A percentile compares a stretch with the other conserved stretches of the same genome.
phyloP scores from a whole-genome alignment of 2,888 invertebrate genomes.

The Metallyticus violacea region DNA sequence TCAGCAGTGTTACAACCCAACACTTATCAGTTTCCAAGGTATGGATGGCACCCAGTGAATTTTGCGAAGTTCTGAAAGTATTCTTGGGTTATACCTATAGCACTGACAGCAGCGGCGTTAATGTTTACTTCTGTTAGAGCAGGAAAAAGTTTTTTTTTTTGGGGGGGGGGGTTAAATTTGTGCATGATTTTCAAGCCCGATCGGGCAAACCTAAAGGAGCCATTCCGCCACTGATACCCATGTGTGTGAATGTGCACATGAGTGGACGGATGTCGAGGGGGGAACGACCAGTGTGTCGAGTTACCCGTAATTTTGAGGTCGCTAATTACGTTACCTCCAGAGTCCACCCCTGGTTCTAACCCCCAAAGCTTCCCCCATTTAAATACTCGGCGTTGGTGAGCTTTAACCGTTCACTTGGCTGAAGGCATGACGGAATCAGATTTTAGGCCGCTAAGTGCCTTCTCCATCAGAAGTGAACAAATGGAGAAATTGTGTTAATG shows the following conservation, averaged over 20 bases:
- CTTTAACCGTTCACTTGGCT: not conserved
- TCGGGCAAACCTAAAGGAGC: too few relatives aligned
- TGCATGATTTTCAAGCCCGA: too few relatives aligned
- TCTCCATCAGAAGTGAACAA: not conserved
- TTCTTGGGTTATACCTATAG: too few relatives aligned
- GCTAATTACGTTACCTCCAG: slow-evolving; percentile 20
- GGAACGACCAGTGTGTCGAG: slow-evolving; percentile 9
- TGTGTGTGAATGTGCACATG: not conserved
- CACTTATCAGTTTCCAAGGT: too few relatives aligned
- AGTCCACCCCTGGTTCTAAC: not conserved
- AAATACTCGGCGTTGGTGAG: not conserved
- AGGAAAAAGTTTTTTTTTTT: too few relatives aligned
- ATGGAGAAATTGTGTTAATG: too few relatives aligned
- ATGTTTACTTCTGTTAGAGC: too few relatives aligned
- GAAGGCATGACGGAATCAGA: not conserved
- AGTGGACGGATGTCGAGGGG: not conserved
- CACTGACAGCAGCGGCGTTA: too few relatives aligned
- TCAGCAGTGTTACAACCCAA: too few relatives aligned
- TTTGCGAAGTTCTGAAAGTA: too few relatives aligned
- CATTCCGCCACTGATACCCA: not conserved
- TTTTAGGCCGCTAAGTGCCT: not conserved
- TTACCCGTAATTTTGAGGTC: slow-evolving; percentile 16
- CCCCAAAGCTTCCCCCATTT: not conserved
- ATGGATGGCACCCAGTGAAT: too few relatives aligned
- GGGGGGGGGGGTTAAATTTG: too few relatives aligned